Conservation (phyloP, 2,797 vertebrate genomes). For the Hephaestus fuliginosus region DNA sequence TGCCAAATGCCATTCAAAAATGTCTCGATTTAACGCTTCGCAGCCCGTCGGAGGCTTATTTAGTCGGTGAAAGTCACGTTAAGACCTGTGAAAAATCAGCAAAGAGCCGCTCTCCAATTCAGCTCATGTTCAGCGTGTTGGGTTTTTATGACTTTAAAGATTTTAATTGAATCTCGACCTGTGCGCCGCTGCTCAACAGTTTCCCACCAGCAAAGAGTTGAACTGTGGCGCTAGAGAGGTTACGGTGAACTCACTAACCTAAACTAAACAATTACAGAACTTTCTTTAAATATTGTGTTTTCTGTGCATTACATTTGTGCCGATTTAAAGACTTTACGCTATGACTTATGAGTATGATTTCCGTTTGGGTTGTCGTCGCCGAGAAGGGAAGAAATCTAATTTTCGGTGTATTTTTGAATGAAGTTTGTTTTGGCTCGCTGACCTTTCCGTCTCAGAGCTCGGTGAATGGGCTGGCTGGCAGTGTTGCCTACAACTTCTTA, state of each 20-base stretch:
- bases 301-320: background rate
- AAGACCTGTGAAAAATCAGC: too few species aligned
- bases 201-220: background rate
- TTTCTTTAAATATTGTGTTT: background rate
- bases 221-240: background rate
- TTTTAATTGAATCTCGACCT: background rate
- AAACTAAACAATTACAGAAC: background rate
- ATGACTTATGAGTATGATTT: background rate
- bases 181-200: background rate
- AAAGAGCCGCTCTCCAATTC: background rate
- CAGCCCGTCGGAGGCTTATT: rapidly evolving
- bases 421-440: background rate
- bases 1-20: slow-evolving; percentile 28
- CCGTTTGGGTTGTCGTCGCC: rapidly evolving
- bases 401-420: slow-evolving; percentile 1
- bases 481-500: slow-evolving; percentile 25
- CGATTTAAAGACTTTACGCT: background rate
- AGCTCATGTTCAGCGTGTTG: rapidly evolving
- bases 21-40: background rate
- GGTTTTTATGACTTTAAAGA: background rate
- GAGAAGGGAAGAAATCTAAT: rapidly evolving
- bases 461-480: background rate
- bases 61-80: rapidly evolving
- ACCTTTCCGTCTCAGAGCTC: too few species aligned
- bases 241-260: background rate